These are phyloP conservation scores for Aspiorhynchus laticeps DNA, from an alignment of 2,113 vertebrate genomes.

Conservation along the genomic window DNA sequence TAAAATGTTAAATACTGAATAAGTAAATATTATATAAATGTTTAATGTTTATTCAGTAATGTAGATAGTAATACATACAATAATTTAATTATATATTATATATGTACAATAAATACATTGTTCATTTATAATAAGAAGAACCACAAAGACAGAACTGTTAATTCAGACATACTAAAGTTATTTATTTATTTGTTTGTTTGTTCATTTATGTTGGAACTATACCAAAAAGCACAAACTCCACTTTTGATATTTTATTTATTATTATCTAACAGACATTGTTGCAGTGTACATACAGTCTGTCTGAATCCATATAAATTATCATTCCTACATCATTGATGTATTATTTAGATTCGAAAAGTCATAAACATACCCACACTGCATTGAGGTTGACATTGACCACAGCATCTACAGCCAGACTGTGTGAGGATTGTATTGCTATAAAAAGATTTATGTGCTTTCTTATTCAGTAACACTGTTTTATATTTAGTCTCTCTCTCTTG, in stretches of 20 bases:
- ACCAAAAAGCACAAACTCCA: not conserved
- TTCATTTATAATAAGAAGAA: not conserved
- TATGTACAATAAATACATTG: not conserved
- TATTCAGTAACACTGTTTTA: not conserved
- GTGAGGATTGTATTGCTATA: not conserved
- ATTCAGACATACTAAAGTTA: not conserved
- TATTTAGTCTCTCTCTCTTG: not conserved
- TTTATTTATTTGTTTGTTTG: too few species aligned
- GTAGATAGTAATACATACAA: not conserved
- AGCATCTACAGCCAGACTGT: not conserved
- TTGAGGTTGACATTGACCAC: not conserved
- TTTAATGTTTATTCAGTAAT: not conserved
- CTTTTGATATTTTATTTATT: not conserved
- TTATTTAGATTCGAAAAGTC: not conserved
- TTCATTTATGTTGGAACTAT: not conserved
- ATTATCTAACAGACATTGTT: not conserved
- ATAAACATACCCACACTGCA: not conserved
- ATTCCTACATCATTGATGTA: not conserved
- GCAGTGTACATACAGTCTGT: not conserved
- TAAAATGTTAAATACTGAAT: not conserved
- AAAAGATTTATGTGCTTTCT: not conserved
- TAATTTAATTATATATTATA: too few species aligned
- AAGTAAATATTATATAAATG: not conserved
- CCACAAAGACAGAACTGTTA: not conserved
- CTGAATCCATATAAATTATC: not conserved